A percentile compares a stretch with the other conserved stretches of the same genome.
These are phyloP conservation scores for Aspiorhynchus laticeps DNA, from an alignment of 2,113 vertebrate species.

Conservation along the genomic window DNA sequence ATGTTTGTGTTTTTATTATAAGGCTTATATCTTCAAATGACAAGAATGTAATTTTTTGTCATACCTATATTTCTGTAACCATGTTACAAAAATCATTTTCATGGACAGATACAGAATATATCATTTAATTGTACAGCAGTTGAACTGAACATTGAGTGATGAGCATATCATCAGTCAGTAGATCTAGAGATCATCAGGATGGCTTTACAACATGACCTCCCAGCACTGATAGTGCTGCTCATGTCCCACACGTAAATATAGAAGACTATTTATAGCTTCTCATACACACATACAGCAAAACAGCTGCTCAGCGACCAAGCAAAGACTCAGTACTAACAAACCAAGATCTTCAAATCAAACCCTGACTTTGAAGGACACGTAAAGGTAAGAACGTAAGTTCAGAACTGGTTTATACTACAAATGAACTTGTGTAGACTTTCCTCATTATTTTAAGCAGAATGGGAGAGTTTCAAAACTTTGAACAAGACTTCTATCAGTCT, in stretches of 20 bases:
- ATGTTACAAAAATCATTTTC: not conserved
- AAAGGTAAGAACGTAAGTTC: not conserved
- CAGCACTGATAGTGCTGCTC: not conserved
- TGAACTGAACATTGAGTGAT: not conserved
- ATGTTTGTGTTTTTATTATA: not conserved
- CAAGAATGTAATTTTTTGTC: not conserved
- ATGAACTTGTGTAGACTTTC: not conserved
- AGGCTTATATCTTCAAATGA: not conserved
- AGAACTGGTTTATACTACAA: not conserved
- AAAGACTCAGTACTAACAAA: conserved; percentile 8
- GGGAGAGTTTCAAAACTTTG: conserved; percentile 79
- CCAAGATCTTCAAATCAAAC: conserved; percentile 42
- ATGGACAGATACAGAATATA: not conserved
- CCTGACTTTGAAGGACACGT: not conserved
- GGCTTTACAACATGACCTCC: not conserved
- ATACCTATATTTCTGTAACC: not conserved
- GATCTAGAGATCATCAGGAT: conserved; percentile 10
- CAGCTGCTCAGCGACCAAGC: conserved; percentile 40
- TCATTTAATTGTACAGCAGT: not conserved
- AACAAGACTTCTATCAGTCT: conserved; percentile 86
- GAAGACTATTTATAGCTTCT: conserved; percentile 51
- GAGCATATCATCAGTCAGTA: not conserved
- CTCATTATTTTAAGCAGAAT: conserved; percentile 69
- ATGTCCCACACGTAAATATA: conserved; percentile 50
- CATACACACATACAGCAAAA: conserved; percentile 32